phyloP scores from a whole-genome alignment of 2,113 vertebrate genomes.

The Chaetodon auriga region DNA sequence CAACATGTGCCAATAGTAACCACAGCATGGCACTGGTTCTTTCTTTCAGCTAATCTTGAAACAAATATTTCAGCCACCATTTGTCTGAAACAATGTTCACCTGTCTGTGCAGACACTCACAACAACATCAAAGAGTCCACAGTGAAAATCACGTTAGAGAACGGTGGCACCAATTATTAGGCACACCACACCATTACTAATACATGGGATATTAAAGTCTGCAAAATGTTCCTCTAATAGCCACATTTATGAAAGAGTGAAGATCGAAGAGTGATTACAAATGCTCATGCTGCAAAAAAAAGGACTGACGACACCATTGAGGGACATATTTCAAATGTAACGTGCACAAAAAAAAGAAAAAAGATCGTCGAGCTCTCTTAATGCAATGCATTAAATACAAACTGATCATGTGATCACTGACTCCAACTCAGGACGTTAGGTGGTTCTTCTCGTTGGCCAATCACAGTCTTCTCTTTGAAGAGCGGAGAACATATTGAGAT shows the following conservation, averaged over 20 bases:
- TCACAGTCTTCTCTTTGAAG: conserved; percentile 23
- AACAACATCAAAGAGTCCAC: too few species aligned
- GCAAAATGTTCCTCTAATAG: not conserved
- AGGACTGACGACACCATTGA: not conserved
- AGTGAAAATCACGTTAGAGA: too few species aligned
- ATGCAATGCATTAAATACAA: not conserved
- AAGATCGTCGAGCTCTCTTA: too few species aligned
- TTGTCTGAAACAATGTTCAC: not conserved
- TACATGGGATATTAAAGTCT: too few species aligned
- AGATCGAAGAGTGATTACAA: not conserved
- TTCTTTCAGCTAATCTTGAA: too few species aligned
- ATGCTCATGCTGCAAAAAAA: not conserved
- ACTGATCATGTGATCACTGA: not conserved
- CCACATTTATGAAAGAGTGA: not conserved
- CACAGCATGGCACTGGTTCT: too few species aligned
- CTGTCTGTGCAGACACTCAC: too few species aligned
- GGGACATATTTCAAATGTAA: not conserved
- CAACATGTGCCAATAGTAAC: too few species aligned
- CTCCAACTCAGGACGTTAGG: not conserved
- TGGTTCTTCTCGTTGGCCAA: conserved; percentile 33
- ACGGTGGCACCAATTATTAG: too few species aligned
- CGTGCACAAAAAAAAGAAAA: too few species aligned
- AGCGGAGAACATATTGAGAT: not conserved
- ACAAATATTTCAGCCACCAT: too few species aligned
- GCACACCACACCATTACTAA: too few species aligned